A percentile compares a stretch with the other conserved stretches of the same genome.
Evolutionary conservation across 1,140 invertebrate genomes (phyloP).

Genomic region (Galendromus occidentalis): DNA sequence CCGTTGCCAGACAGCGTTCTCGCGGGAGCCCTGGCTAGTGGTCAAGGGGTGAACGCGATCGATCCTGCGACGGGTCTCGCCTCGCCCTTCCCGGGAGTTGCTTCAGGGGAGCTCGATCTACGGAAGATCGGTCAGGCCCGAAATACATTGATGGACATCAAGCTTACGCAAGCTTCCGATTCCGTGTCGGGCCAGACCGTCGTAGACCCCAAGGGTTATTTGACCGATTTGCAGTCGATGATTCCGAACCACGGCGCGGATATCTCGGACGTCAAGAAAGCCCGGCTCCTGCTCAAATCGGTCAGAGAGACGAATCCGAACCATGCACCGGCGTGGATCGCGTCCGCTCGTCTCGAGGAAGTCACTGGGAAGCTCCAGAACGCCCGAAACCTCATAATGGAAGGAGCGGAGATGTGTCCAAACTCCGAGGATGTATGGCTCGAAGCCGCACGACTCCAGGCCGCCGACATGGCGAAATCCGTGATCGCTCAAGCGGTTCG

Average conservation of each 20-base stretch:
- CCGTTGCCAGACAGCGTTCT: constrained; percentile 90
- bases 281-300: constrained; percentile 80
- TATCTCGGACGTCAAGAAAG: constrained; percentile 92
- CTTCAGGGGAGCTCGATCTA: constrained; percentile 81
- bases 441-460: constrained; percentile 73
- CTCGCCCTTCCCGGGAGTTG: constrained; percentile 32
- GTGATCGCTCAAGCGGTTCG: constrained; percentile 72
- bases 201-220: constrained; percentile 95
- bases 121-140: constrained; percentile 96
- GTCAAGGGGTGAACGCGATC: constrained; percentile 54
- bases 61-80: constrained; percentile 41
- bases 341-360: constrained; percentile 92
- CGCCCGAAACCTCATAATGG: constrained; percentile 91
- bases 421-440: constrained; percentile 95
- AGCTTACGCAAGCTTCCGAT: constrained; percentile 91
- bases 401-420: constrained; percentile 70
- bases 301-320: constrained; percentile 97
- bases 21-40: constrained; percentile 52
- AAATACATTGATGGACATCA: constrained; percentile 98
- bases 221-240: constrained; percentile 97
- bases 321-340: constrained; percentile 97
- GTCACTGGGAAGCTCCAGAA: constrained; percentile 97
- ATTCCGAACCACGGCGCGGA: constrained; percentile 94
- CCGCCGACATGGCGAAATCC: constrained; percentile 76
- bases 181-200: constrained; percentile 97